A percentile compares a stretch with the other conserved stretches of the same genome.
Evolutionary conservation across 92 coral and sea anemone genomes (phyloP).

Genomic region (Meandrina meandrites): DNA sequence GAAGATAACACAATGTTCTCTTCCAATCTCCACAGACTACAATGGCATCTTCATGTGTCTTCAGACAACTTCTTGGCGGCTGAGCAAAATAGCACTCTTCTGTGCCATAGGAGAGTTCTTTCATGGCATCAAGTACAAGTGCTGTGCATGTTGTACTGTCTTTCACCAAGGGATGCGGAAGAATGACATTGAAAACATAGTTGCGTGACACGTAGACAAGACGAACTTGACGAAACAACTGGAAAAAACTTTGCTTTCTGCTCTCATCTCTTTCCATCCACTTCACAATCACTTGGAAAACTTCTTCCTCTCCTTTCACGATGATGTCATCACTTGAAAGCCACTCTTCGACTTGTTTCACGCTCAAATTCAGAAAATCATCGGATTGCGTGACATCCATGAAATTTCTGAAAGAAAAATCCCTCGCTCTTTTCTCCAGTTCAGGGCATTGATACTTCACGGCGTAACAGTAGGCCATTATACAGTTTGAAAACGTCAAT

Average conservation of each 20-base stretch:
- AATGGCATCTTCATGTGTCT: not conserved
- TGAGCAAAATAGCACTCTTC: slow-evolving; percentile 2
- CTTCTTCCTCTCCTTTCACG: slow-evolving; percentile 27
- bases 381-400: not conserved
- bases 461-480: not conserved
- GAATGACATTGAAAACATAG: not conserved
- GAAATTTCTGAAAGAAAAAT: not conserved
- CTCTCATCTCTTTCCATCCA: not conserved
- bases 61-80: not conserved
- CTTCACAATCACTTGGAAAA: not conserved
- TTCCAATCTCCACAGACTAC: not conserved
- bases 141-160: not conserved
- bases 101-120: not conserved
- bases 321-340: slow-evolving; percentile 33
- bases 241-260: not conserved
- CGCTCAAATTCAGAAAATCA: slow-evolving; percentile 13
- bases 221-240: not conserved
- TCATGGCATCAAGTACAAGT: not conserved
- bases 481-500: not conserved
- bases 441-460: not conserved
- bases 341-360: slow-evolving; percentile 1
- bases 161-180: not conserved
- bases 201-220: not conserved
- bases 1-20: not conserved
- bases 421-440: not conserved